Conservation (phyloP, 2,888 invertebrate species). For the Erannis defoliaria region DNA sequence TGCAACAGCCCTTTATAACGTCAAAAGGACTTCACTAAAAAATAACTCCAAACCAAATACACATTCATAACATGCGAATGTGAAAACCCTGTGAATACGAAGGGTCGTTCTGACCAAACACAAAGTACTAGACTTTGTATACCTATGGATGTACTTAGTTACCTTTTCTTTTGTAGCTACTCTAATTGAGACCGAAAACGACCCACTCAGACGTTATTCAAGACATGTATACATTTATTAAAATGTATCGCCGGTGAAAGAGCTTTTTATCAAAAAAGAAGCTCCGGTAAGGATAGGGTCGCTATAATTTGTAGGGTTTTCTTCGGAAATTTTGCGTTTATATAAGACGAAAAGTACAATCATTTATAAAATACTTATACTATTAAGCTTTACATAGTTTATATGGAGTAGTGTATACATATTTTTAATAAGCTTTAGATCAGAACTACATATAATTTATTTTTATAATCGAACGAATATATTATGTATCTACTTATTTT, state of each 20-base stretch:
- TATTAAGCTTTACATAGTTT: too few relatives aligned
- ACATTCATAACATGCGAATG: slow-evolving; percentile 4
- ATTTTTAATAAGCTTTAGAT: too few relatives aligned
- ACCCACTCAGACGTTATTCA: slow-evolving; percentile 81
- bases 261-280: slow-evolving; percentile 76
- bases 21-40: slow-evolving; percentile 9
- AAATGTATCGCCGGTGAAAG: slow-evolving; percentile 84
- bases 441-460: too few relatives aligned
- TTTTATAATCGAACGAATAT: too few relatives aligned
- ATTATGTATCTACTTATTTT: too few relatives aligned
- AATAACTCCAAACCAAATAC: slow-evolving; percentile 3
- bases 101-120: slow-evolving; percentile 20
- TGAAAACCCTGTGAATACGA: slow-evolving; percentile 3
- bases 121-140: slow-evolving; percentile 12
- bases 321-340: slow-evolving; percentile 1
- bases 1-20: background rate
- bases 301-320: background rate
- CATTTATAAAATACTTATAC: too few relatives aligned
- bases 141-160: slow-evolving; percentile 7
- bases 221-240: slow-evolving; percentile 80
- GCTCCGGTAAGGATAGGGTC: slow-evolving; percentile 21
- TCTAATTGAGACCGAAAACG: slow-evolving; percentile 52
- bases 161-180: slow-evolving; percentile 22
- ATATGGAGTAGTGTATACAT: too few relatives aligned
- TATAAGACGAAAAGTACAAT: too few relatives aligned